phyloP scores from a whole-genome alignment of 30 jellyfish, hydroid and myxozoan genomes.

The Cassiopea andromeda region DNA sequence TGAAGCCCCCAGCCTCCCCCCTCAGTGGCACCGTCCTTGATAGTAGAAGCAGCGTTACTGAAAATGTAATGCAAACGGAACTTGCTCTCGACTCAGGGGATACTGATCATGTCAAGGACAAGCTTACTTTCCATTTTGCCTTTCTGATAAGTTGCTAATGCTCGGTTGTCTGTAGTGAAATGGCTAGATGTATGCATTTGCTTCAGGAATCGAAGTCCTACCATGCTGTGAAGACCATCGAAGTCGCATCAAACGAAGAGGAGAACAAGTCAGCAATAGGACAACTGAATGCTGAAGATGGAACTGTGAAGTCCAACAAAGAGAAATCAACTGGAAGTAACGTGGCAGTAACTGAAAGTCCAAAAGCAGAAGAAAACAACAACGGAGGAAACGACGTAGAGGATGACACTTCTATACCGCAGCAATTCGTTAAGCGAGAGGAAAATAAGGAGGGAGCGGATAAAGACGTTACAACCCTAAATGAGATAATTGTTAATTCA shows the following conservation, averaged over 20 bases:
- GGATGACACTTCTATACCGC: background rate
- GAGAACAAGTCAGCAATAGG: background rate
- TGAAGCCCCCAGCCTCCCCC: too few relatives aligned
- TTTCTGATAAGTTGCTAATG: too few relatives aligned
- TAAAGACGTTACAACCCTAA: background rate
- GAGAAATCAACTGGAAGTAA: background rate
- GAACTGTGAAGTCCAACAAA: background rate
- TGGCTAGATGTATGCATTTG: background rate
- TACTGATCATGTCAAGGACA: too few relatives aligned
- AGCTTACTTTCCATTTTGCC: too few relatives aligned
- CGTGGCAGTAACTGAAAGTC: background rate
- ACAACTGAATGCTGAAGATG: background rate
- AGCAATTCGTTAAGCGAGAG: slow-evolving; percentile 3
- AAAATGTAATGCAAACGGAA: too few relatives aligned
- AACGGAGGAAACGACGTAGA: background rate
- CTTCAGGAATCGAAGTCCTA: background rate
- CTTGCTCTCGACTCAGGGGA: too few relatives aligned
- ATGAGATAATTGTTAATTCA: background rate
- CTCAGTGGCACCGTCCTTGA: too few relatives aligned
- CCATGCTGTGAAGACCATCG: background rate
- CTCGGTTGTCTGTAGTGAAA: too few relatives aligned
- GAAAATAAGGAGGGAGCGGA: slow-evolving; percentile 22
- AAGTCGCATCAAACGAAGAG: background rate
- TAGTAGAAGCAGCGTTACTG: too few relatives aligned
- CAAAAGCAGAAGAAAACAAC: background rate